phyloP scores from a whole-genome alignment of 2,113 vertebrate genomes.

The Stictonetta naevosa region DNA sequence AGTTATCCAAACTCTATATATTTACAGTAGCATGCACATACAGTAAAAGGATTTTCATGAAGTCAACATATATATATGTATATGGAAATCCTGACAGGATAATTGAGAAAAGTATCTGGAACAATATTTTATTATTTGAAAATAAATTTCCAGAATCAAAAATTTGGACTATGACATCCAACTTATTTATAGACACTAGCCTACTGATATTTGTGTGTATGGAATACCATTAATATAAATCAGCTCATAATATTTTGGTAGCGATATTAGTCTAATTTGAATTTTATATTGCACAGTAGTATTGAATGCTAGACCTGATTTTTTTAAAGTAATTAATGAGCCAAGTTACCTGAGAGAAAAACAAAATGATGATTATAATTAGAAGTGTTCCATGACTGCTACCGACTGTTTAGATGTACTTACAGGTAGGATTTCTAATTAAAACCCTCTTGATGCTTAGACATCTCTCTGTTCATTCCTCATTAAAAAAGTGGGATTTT shows the following conservation, averaged over 20 bases:
- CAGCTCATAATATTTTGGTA: slow-evolving; percentile 43
- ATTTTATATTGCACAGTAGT: slow-evolving; percentile 53
- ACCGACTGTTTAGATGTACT: slow-evolving; percentile 70
- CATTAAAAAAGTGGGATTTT: slow-evolving; percentile 29
- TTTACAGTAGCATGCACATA: no score
- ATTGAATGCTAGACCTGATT: slow-evolving; percentile 47
- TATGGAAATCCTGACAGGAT: neutral
- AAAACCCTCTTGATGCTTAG: slow-evolving; percentile 65
- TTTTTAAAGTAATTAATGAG: slow-evolving; percentile 71
- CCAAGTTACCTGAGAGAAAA: slow-evolving; percentile 70
- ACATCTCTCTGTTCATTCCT: slow-evolving; percentile 46
- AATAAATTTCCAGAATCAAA: neutral
- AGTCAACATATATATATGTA: no score
- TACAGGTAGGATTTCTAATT: slow-evolving; percentile 76
- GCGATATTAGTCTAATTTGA: slow-evolving; percentile 23
- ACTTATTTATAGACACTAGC: slow-evolving; percentile 34
- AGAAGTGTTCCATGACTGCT: slow-evolving; percentile 68
- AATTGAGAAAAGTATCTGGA: neutral
- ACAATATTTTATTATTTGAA: neutral
- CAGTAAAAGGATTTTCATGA: neutral
- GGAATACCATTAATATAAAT: slow-evolving; percentile 55
- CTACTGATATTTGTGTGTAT: neutral
- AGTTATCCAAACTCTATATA: neutral
- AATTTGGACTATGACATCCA: neutral
- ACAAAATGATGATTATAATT: slow-evolving; percentile 76